Base-by-base conservation (phyloP, 2,113 vertebrate species). In the Apodemus sylvaticus region DNA sequence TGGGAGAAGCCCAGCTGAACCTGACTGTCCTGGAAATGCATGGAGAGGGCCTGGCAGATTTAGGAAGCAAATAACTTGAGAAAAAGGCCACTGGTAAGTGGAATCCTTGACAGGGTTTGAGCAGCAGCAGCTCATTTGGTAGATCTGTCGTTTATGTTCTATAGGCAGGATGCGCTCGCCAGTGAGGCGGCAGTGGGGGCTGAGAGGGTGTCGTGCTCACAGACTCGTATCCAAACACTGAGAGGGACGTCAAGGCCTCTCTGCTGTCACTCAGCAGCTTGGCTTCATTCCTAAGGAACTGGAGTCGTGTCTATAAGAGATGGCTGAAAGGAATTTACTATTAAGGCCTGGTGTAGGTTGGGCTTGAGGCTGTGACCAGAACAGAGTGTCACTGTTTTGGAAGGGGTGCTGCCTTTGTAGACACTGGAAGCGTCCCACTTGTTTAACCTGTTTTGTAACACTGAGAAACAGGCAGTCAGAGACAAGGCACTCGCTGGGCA, bases 41-140 rank as follows among this genome's bases (percentile, higher is more conserved):
- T 4, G 14, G 51, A 78, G 9, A 83, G 64, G 10, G 5, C 6
- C 13, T 82, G 45, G 70, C 29, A 29, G 36, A 90, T 87, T 86
- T 34, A 66, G 60, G 36, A 93, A 92, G 70, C 64, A 48, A 86
- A 51, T 42, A 34, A 5, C 34, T 45, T 42, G 19, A 92, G 42
- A 79, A 78, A 78, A 55, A 55, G 34, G 19, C 53, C 39, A 31
- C 34, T 62, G 87, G 51, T 8, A n/a, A 70, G 70, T 73, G n/a
- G 86, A 93, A 68, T 86, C 68, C 74, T 91, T 93, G 26, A 26
- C n/a, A 39, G 79, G 58, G 58, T 83, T 58, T 29, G 42, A 92
- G 60, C 31, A 22, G 7, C 39, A 53, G 13, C 6, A n/a, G 55
- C 78, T 83, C 66, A 14, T 48, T 87, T 66, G n/a, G 79, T 85